Evolutionary conservation across 2,797 vertebrate species (phyloP), one percentile per base, ranked within the genome.

Genomic region (Halcyon badia): DNA sequence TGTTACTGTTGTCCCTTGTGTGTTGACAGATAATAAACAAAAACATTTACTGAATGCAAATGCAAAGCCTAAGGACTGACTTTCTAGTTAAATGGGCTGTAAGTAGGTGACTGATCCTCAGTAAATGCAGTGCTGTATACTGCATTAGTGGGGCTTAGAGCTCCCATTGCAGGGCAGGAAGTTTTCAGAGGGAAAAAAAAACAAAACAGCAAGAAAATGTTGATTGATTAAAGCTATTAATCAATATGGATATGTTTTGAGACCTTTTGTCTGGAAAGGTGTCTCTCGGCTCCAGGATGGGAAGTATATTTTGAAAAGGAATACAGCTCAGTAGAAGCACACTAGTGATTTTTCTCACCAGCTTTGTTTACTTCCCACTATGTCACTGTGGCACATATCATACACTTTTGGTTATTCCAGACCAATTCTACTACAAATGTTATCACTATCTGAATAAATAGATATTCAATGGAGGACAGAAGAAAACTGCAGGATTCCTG

Each of bases 1-100:
- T 68, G 56, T 10, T 90, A 8, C 46, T 78, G 60, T 61, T 91
- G n/a, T 64, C 54, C 42, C 70, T 58, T 28, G n/a, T 51, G 49
- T 69, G 14, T 87, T 76, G 83, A 82, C 37, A 84, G 80, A 83
- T 13, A 90, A 14, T 54, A 69, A 92, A 84, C 26, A 87, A 75
- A 95, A 93, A 35, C 7, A 30, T 76, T 90, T 94, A 31, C 30
- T 58, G 78, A 84, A 91, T 76, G 70, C 30, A 84, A 82, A 92
- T 90, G 73, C 6, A 64, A 89, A 89, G 33, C 58, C 54, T 33
- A 71, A 92, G 87, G 33, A 88, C 37, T 57, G 70, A 51, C 58
- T 78, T 20, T 78, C 37, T 41, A 82, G 58, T 68, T 88, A 93
- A 90, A 62, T 52, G 49, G 73, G 15, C 77, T 89, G 37, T 80